phyloP scores from a whole-genome alignment of 2,888 invertebrate species.

The Augiades crinisus region DNA sequence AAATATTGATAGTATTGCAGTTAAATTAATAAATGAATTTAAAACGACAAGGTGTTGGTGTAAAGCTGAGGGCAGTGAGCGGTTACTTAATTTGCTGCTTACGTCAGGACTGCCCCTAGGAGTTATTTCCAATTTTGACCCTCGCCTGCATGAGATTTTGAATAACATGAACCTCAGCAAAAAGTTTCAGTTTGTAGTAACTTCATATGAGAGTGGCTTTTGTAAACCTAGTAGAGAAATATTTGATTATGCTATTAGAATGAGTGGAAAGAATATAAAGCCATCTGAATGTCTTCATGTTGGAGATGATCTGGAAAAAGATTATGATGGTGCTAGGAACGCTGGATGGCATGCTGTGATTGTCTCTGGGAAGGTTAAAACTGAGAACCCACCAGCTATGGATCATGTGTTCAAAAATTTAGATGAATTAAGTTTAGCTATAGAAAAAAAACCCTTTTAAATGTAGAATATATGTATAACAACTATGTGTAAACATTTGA shows the following conservation, averaged over 20 bases:
- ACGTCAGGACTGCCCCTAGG: slow-evolving; percentile 81
- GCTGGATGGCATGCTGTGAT: slow-evolving; percentile 88
- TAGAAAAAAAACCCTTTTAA: slow-evolving; percentile 41
- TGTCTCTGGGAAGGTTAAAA: slow-evolving; percentile 38
- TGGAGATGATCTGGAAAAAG: slow-evolving; percentile 88
- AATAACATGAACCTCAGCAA: slow-evolving; percentile 83
- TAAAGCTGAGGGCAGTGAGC: slow-evolving; percentile 81
- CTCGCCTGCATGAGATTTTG: slow-evolving; percentile 86
- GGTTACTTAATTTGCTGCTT: slow-evolving; percentile 83
- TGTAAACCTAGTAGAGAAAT: slow-evolving; percentile 89
- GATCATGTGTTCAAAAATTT: slow-evolving; percentile 54
- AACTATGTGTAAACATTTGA: no score
- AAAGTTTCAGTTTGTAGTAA: slow-evolving; percentile 90
- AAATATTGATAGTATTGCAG: slow-evolving; percentile 66
- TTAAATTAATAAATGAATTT: slow-evolving; percentile 85
- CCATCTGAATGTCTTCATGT: slow-evolving; percentile 89
- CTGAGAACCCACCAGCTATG: slow-evolving; percentile 38
- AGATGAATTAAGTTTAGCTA: slow-evolving; percentile 44
- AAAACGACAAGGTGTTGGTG: slow-evolving; percentile 88
- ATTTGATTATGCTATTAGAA: slow-evolving; percentile 83
- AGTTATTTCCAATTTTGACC: slow-evolving; percentile 94
- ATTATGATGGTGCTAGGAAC: slow-evolving; percentile 88
- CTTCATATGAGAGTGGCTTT: slow-evolving; percentile 87
- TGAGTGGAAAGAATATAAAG: slow-evolving; percentile 59
- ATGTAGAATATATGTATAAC: slow-evolving; percentile 34